These are phyloP conservation scores for Drosophila picticornis DNA, from an alignment of 2,888 invertebrate genomes.

Conservation along the genomic window DNA sequence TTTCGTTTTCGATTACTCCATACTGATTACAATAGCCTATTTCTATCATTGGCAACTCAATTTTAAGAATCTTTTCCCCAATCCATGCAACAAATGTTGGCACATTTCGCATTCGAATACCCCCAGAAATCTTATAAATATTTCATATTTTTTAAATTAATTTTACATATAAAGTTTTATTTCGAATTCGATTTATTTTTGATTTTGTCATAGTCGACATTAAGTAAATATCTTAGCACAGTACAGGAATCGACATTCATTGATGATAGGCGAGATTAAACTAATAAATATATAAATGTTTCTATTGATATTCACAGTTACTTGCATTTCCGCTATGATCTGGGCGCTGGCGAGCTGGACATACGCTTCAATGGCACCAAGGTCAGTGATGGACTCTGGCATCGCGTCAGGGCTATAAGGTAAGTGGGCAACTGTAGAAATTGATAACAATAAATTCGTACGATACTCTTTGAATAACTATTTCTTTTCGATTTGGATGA, in stretches of 20 bases:
- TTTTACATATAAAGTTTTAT: not conserved
- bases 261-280: not conserved
- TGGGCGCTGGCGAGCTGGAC: slow-evolving; percentile 94
- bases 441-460: not conserved
- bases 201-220: not conserved
- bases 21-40: not conserved
- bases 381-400: slow-evolving; percentile 95
- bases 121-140: not conserved
- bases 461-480: not conserved
- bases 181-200: not conserved
- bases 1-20: not conserved
- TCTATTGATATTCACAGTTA: slow-evolving; percentile 62
- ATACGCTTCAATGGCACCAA: slow-evolving; percentile 93
- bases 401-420: slow-evolving; percentile 91
- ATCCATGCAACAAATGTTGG: not conserved
- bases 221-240: not conserved
- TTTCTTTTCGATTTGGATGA: not conserved
- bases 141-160: not conserved
- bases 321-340: slow-evolving; percentile 90
- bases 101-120: not conserved
- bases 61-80: not conserved
- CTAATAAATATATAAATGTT: not conserved
- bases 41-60: not conserved
- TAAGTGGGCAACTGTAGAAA: slow-evolving; percentile 71
- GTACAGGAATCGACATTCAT: not conserved